These are phyloP conservation scores for Andricus curvator DNA, from an alignment of 2,888 invertebrate genomes.

Conservation along the genomic window DNA sequence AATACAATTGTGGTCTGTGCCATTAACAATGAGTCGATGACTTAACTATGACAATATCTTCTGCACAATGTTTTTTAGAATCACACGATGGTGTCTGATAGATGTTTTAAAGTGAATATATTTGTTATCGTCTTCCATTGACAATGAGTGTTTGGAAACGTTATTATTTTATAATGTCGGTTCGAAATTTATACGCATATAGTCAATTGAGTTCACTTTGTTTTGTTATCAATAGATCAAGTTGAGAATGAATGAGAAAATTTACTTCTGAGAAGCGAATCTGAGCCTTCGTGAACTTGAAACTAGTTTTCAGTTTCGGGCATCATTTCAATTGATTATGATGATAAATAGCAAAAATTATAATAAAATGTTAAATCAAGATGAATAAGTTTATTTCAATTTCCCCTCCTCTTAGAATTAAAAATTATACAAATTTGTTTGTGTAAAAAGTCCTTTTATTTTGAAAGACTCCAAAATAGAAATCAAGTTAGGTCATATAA, in stretches of 20 bases:
- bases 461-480: not conserved
- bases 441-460: conserved; percentile 23
- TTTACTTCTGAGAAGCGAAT: not conserved
- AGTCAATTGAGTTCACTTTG: not conserved
- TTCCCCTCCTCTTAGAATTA: not conserved
- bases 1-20: not conserved
- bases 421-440: not conserved
- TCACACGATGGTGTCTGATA: not conserved
- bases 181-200: not conserved
- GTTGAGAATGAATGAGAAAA: not conserved
- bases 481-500: not conserved
- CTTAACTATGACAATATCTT: conserved; percentile 33
- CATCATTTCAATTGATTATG: not conserved
- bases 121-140: conserved; percentile 20
- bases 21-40: conserved; percentile 9
- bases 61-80: conserved; percentile 20
- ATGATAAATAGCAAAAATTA: not conserved
- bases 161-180: conserved; percentile 5
- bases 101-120: conserved; percentile 5
- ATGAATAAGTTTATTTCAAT: not conserved
- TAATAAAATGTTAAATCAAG: not conserved
- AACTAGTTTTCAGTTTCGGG: not conserved
- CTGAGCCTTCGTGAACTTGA: not conserved
- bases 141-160: not conserved
- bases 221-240: not conserved